A percentile compares a stretch with the other conserved stretches of the same genome.
Conservation (phyloP, 1,140 invertebrate species). For the Centruroides sculpturatus region DNA sequence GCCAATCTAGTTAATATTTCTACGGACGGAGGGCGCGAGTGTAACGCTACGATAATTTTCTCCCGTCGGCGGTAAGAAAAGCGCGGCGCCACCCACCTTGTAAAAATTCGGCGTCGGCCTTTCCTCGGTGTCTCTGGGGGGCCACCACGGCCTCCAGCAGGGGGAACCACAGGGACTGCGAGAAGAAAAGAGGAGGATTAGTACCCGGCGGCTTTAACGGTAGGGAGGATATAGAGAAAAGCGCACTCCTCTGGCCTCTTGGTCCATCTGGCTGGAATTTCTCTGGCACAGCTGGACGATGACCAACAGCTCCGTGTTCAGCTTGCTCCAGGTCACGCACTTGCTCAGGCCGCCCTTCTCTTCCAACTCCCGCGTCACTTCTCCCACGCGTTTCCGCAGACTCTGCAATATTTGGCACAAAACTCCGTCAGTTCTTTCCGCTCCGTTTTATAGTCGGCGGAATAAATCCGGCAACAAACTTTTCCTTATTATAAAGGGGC, state of each 20-base stretch:
- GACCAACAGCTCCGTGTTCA: conserved; percentile 28
- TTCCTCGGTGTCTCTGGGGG: conserved; percentile 31
- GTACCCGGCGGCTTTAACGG: too few species aligned
- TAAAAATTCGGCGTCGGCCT: conserved; percentile 19
- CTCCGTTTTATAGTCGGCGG: too few species aligned
- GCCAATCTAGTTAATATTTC: too few species aligned
- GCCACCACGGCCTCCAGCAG: conserved; percentile 36
- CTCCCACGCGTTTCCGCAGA: conserved; percentile 2
- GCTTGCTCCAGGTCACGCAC: conserved; percentile 21
- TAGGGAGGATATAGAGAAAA: too few species aligned
- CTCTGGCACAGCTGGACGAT: conserved; percentile 36
- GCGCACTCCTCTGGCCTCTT: conserved; percentile 29
- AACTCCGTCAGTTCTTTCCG: too few species aligned
- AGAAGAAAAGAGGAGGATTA: neutral
- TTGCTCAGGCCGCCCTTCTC: conserved; percentile 2
- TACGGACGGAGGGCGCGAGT: too few species aligned
- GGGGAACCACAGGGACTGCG: conserved; percentile 37
- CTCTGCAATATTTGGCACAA: neutral
- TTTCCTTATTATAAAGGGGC: too few species aligned
- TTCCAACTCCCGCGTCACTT: conserved; percentile 1
- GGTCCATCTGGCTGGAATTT: conserved; percentile 35
- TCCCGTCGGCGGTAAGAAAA: too few species aligned
- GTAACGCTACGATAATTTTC: too few species aligned
- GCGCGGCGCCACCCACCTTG: conserved; percentile 18
- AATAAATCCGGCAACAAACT: too few species aligned